Percentiles rank a stretch among this genome's conserved stretches.
phyloP scores from a whole-genome alignment of 2,888 invertebrate species.

The Portevinia maculata region DNA sequence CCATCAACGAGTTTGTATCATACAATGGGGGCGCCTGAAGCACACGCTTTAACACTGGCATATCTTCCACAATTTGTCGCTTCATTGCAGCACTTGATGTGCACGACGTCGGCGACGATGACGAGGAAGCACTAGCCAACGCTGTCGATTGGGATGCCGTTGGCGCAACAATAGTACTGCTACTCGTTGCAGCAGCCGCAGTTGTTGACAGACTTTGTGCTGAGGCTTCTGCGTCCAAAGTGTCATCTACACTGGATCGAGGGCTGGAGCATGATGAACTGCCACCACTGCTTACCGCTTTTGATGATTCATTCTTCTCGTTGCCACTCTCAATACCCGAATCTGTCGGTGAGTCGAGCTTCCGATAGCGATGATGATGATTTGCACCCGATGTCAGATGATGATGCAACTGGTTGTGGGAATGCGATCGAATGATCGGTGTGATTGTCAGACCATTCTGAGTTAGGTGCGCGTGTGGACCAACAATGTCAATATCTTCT shows the following conservation, averaged over 20 bases:
- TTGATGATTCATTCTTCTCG: slow-evolving; percentile 90
- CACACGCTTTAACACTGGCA: slow-evolving; percentile 96
- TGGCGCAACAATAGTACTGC: slow-evolving; percentile 55
- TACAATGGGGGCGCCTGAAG: slow-evolving; percentile 95
- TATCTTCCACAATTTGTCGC: slow-evolving; percentile 89
- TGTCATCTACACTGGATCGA: slow-evolving; percentile 92
- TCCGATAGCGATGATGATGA: slow-evolving; percentile 88
- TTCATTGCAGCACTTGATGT: slow-evolving; percentile 78
- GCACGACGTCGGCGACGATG: slow-evolving; percentile 69
- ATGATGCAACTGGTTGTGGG: slow-evolving; percentile 75
- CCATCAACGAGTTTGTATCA: slow-evolving; percentile 95
- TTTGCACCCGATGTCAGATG: slow-evolving; percentile 78
- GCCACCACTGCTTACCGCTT: slow-evolving; percentile 88
- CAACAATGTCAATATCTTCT: slow-evolving; percentile 86
- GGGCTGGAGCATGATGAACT: slow-evolving; percentile 94
- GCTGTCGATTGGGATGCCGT: slow-evolving; percentile 74
- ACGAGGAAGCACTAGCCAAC: slow-evolving; percentile 75
- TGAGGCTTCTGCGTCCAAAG: slow-evolving; percentile 84
- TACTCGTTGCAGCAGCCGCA: slow-evolving; percentile 71
- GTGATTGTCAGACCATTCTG: slow-evolving; percentile 90
- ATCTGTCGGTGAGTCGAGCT: slow-evolving; percentile 95
- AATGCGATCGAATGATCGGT: slow-evolving; percentile 84
- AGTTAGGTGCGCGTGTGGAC: slow-evolving; percentile 87
- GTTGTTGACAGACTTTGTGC: slow-evolving; percentile 80
- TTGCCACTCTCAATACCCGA: slow-evolving; percentile 97